Conservation (phyloP, 2,113 vertebrate genomes). For the Passer domesticus region DNA sequence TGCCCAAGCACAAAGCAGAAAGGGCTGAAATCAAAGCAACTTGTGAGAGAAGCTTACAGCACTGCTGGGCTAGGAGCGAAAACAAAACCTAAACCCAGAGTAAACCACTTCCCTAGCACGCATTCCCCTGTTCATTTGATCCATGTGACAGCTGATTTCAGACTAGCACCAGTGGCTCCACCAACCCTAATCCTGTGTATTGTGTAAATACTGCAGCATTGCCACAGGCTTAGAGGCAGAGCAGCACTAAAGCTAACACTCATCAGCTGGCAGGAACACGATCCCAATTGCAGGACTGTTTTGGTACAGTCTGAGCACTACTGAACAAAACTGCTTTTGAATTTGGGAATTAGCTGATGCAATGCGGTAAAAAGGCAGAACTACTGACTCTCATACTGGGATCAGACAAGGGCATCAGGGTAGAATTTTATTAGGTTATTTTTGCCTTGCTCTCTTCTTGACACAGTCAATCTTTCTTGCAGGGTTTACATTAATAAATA, state of each 20-base stretch:
- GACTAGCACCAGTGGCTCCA: not conserved
- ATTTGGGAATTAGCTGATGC: constrained; percentile 17
- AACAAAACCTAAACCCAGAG: constrained; percentile 3
- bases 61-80: not conserved
- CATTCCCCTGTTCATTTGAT: not conserved
- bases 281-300: constrained; percentile 12
- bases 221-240: constrained; percentile 8
- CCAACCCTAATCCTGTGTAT: constrained; percentile 34
- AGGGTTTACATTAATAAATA: constrained; percentile 61
- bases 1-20: not conserved
- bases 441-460: constrained; percentile 53
- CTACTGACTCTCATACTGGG: not conserved
- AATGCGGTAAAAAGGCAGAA: not conserved
- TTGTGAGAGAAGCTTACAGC: not conserved
- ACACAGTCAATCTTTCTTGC: constrained; percentile 33
- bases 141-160: constrained; percentile 3
- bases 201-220: constrained; percentile 34
- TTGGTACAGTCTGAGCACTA: constrained; percentile 30
- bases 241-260: constrained; percentile 9
- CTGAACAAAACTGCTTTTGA: constrained; percentile 46
- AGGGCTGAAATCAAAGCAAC: not conserved
- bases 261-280: constrained; percentile 43
- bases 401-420: constrained; percentile 3
- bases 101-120: not conserved
- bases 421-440: constrained; percentile 35